Evolutionary conservation across 2,113 vertebrate species (phyloP).

Genomic region (Crotalus tigris): DNA sequence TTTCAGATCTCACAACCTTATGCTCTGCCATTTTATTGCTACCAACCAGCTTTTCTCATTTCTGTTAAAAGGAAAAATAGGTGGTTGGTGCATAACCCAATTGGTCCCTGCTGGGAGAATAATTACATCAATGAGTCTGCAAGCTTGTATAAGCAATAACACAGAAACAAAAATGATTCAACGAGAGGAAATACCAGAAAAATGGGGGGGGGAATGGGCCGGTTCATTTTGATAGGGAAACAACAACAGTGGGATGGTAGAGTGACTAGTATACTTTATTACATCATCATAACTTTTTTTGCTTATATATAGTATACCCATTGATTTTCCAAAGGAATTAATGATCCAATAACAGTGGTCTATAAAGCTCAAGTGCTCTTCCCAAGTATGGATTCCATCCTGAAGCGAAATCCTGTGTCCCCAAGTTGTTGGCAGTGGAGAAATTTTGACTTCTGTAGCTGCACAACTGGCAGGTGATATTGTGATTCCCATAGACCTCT

Average conservation of each 20-base stretch:
- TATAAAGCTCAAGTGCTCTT: not conserved
- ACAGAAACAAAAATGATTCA: not conserved
- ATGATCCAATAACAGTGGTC: not conserved
- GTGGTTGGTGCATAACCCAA: constrained; percentile 16
- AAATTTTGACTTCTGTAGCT: not conserved
- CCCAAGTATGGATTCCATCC: not conserved
- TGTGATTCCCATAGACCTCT: not conserved
- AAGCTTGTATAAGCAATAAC: not conserved
- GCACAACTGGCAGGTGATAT: not conserved
- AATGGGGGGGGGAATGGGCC: not conserved
- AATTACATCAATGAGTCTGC: constrained; percentile 2
- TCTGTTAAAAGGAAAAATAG: not conserved
- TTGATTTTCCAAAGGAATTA: not conserved
- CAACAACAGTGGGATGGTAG: not conserved
- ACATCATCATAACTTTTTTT: not conserved
- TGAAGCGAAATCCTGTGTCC: not conserved
- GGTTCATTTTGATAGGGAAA: not conserved
- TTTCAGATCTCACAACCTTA: constrained; percentile 4
- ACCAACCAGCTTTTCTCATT: not conserved
- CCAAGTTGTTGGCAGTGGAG: not conserved
- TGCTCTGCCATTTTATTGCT: not conserved
- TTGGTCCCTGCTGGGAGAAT: constrained; percentile 10
- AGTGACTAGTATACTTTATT: not conserved
- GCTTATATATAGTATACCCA: not conserved
- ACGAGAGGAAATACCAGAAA: not conserved